Evolutionary conservation across 2,888 invertebrate species (phyloP).

Genomic region (Drosophila rubida): DNA sequence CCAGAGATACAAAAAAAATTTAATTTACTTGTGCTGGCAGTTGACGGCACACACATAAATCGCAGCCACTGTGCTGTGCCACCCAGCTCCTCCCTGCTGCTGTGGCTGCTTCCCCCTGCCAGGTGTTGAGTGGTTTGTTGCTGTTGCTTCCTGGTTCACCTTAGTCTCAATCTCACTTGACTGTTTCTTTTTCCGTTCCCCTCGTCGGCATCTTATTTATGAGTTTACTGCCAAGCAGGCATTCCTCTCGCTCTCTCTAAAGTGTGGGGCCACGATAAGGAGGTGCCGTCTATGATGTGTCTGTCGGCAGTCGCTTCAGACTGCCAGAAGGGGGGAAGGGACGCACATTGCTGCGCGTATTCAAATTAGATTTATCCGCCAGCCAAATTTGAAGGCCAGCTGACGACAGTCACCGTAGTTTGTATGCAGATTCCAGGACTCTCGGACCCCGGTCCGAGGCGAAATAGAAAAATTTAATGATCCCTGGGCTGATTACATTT

Average conservation of each 20-base stretch:
- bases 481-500: conserved; percentile 46
- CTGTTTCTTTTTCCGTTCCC: conserved; percentile 4
- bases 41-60: conserved; percentile 62
- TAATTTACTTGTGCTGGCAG: conserved; percentile 71
- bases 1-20: conserved; percentile 72
- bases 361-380: conserved; percentile 75
- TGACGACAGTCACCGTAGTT: conserved; percentile 14
- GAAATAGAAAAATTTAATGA: conserved; percentile 37
- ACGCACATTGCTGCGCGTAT: conserved; percentile 67
- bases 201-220: conserved; percentile 41
- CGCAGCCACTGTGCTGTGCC: conserved; percentile 21
- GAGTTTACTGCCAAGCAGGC: conserved; percentile 1
- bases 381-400: conserved; percentile 54
- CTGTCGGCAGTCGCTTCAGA: conserved; percentile 11
- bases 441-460: conserved; percentile 15
- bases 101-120: neutral
- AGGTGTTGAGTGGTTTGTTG: conserved; percentile 39
- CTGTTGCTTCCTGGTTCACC: conserved; percentile 51
- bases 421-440: conserved; percentile 1
- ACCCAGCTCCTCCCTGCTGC: neutral
- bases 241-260: conserved; percentile 20
- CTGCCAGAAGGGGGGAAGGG: neutral
- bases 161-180: conserved; percentile 39
- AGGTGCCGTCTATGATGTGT: conserved; percentile 44
- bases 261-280: conserved; percentile 50